Percentiles rank a stretch among this genome's conserved stretches.
phyloP scores from a whole-genome alignment of 2,797 vertebrate species.

The Ficedula albicollis region DNA sequence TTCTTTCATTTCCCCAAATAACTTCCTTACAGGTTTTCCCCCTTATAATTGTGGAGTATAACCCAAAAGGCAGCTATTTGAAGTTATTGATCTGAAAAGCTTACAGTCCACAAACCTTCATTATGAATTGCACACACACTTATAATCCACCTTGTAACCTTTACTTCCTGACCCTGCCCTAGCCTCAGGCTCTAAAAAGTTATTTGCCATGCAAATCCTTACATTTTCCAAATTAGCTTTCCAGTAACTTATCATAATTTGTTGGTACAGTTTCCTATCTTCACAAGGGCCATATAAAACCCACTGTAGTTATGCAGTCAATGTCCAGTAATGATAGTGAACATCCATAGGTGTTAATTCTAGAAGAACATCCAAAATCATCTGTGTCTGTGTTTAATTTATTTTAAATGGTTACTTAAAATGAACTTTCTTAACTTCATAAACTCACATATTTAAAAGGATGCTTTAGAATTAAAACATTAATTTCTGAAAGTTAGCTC shows the following conservation, averaged over 20 bases:
- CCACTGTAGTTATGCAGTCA: neutral
- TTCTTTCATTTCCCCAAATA: slow-evolving; percentile 31
- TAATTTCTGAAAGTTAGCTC: neutral
- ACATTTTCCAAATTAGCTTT: slow-evolving; percentile 4
- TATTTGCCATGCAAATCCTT: neutral
- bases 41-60: slow-evolving; percentile 1
- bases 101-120: slow-evolving; percentile 34
- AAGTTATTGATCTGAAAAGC: slow-evolving; percentile 18
- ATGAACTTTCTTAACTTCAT: neutral
- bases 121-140: neutral
- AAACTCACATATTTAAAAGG: neutral
- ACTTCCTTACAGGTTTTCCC: neutral
- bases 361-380: neutral
- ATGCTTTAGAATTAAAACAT: neutral
- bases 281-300: neutral
- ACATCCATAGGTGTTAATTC: neutral
- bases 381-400: neutral
- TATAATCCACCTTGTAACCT: neutral
- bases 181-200: neutral
- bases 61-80: slow-evolving; percentile 30
- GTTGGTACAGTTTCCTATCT: neutral
- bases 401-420: neutral
- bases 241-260: neutral
- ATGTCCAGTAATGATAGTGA: neutral
- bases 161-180: neutral